Evolutionary conservation across 1,140 invertebrate species (phyloP).

Genomic region (Mizuhopecten yessoensis): DNA sequence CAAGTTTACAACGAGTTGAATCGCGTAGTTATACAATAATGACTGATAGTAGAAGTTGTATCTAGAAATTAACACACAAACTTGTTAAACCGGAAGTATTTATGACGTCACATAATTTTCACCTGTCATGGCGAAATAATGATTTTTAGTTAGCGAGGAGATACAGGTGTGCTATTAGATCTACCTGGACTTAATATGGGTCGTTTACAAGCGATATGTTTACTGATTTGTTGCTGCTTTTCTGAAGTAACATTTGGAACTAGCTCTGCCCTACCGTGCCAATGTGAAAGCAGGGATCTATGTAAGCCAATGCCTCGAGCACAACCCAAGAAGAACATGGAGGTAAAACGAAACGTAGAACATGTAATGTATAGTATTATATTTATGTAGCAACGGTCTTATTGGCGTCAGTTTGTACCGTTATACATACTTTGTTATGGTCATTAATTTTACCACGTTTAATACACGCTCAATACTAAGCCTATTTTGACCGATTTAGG

Average conservation of each 20-base stretch:
- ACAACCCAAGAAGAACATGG: not conserved
- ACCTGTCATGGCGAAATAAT: conserved; percentile 38
- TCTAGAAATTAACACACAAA: too few species aligned
- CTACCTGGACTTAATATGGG: not conserved
- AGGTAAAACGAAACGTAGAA: not conserved
- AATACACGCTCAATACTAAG: too few species aligned
- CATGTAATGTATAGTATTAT: too few species aligned
- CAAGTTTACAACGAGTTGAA: too few species aligned
- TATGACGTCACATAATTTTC: conserved; percentile 12
- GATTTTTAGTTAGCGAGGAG: not conserved
- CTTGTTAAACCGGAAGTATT: not conserved
- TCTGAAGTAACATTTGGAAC: not conserved
- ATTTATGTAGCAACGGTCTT: too few species aligned
- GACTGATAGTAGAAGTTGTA: too few species aligned
- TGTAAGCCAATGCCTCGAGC: not conserved
- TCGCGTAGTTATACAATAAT: too few species aligned
- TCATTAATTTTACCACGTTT: too few species aligned
- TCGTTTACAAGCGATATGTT: not conserved
- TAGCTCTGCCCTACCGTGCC: not conserved
- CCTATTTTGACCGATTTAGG: too few species aligned
- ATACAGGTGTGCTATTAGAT: not conserved
- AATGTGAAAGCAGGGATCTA: not conserved
- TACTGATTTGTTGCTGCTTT: not conserved
- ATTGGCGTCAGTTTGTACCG: too few species aligned
- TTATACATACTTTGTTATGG: too few species aligned